Conservation (phyloP, 2,888 invertebrate genomes). For the Pristionchus entomophagus region DNA sequence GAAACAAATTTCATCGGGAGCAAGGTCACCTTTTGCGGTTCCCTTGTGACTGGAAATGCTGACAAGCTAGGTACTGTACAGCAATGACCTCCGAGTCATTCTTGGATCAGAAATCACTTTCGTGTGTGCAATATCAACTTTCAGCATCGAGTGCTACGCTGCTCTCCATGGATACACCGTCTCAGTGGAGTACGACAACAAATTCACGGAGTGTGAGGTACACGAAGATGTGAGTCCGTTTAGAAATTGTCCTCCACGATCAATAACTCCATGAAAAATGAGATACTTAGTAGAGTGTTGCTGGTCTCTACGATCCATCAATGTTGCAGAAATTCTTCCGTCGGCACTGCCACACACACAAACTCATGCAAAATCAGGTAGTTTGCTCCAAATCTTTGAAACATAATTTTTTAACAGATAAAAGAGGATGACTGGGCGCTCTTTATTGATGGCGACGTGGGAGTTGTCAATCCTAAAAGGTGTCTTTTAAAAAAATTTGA, state of each 20-base stretch:
- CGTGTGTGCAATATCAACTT: too few relatives aligned
- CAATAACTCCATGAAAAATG: too few relatives aligned
- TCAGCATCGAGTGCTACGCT: conserved; percentile 19
- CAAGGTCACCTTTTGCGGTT: too few relatives aligned
- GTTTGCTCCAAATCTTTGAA: not conserved
- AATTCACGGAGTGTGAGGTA: conserved; percentile 16
- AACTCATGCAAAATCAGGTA: not conserved
- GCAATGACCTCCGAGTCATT: too few relatives aligned
- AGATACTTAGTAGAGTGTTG: too few relatives aligned
- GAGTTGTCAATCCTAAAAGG: conserved; percentile 26
- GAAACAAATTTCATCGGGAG: too few relatives aligned
- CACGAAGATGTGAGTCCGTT: conserved; percentile 31
- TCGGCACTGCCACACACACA: conserved; percentile 27
- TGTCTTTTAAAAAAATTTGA: not conserved
- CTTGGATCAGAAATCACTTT: too few relatives aligned
- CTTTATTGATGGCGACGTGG: conserved; percentile 16
- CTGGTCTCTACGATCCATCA: too few relatives aligned
- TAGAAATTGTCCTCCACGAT: too few relatives aligned
- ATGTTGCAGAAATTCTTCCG: conserved; percentile 27
- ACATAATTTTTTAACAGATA: not conserved
- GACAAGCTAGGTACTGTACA: too few relatives aligned
- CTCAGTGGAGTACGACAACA: not conserved
- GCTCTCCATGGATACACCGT: not conserved
- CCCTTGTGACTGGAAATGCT: too few relatives aligned
- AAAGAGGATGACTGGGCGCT: conserved; percentile 6